Percentiles rank a stretch among this genome's conserved stretches.
Conservation (phyloP, 2,888 invertebrate species). For the Esperia sulphurella region DNA sequence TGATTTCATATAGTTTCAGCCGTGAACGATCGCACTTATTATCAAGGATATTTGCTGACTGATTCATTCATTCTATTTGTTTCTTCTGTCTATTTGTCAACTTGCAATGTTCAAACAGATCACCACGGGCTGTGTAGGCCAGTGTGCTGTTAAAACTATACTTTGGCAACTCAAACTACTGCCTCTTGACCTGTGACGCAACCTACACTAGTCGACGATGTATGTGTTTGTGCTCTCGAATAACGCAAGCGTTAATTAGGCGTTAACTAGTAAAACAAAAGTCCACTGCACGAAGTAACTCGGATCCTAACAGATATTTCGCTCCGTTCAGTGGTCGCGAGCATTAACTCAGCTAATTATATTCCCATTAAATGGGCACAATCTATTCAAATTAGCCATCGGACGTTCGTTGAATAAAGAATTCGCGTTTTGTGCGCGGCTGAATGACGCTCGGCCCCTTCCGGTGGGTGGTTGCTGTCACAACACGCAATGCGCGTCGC, state of each 20-base stretch:
- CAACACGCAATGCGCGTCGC: conserved; percentile 77
- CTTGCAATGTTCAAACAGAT: no score
- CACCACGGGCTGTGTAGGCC: no score
- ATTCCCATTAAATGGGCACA: conserved; percentile 71
- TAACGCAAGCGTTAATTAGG: conserved; percentile 39
- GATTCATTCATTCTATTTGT: no score
- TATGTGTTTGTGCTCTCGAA: conserved; percentile 23
- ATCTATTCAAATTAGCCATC: conserved; percentile 77
- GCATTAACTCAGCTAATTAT: conserved; percentile 69
- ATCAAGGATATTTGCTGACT: no score
- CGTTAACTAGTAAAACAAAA: conserved; percentile 48
- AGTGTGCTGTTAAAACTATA: no score
- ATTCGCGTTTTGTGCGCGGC: conserved; percentile 72
- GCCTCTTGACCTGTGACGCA: conserved; percentile 30
- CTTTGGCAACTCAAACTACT: no score
- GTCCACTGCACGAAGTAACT: conserved; percentile 36
- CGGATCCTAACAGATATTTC: conserved; percentile 34
- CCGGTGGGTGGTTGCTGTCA: conserved; percentile 79
- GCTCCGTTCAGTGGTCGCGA: conserved; percentile 27
- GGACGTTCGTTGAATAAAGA: conserved; percentile 71
- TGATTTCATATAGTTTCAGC: no score
- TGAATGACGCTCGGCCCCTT: conserved; percentile 76
- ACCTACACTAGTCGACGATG: conserved; percentile 18
- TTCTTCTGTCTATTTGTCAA: no score
- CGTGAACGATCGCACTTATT: no score